Evolutionary conservation across 64 coral and sea anemone species (phyloP).

Genomic region (Stichodactyla mertensii): DNA sequence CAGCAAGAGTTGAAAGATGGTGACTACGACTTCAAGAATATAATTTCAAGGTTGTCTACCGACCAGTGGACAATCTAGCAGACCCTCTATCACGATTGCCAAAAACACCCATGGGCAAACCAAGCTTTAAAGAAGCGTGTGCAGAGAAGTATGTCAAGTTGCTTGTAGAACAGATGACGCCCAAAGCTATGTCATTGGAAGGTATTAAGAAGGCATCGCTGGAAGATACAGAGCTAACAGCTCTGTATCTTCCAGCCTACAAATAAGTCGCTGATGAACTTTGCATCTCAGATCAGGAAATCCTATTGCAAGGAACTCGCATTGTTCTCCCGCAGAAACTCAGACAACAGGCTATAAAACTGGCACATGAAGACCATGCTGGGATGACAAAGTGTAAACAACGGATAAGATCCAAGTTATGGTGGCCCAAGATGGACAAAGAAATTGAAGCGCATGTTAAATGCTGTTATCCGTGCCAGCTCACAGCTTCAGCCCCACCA

Average conservation of each 20-base stretch:
- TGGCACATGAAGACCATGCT: no score
- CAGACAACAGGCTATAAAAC: no score
- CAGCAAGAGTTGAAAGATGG: conserved; percentile 34
- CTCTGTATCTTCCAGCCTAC: no score
- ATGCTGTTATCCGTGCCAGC: no score
- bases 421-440: no score
- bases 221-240: conserved; percentile 29
- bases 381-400: no score
- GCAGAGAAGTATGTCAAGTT: conserved; percentile 45
- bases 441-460: no score
- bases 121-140: conserved; percentile 44
- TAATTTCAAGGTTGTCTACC: conserved; percentile 42
- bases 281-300: conserved; percentile 18
- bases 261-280: conserved; percentile 29
- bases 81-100: conserved; percentile 38
- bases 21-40: conserved; percentile 35
- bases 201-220: conserved; percentile 22
- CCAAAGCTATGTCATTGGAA: conserved; percentile 45
- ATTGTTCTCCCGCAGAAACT: no score
- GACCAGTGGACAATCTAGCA: conserved; percentile 35
- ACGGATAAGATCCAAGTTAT: no score
- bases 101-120: neutral
- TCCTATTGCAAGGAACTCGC: no score
- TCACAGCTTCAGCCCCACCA: no score
- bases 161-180: conserved; percentile 20